These are phyloP conservation scores for Coecobrya sp. DNA, from an alignment of 2,888 invertebrate species.

Conservation along the genomic window DNA sequence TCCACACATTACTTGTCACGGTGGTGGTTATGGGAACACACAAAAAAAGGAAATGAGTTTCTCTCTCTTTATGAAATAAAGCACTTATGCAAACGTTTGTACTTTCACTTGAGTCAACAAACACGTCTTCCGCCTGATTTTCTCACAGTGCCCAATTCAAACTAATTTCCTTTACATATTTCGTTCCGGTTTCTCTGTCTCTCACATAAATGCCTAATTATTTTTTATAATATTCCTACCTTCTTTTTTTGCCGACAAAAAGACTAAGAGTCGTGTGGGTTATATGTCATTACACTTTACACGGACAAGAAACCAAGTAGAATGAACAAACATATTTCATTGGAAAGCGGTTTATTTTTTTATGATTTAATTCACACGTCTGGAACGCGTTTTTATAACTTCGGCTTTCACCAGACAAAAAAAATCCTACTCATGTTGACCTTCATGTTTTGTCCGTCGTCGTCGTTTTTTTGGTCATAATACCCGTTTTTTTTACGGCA, in stretches of 20 bases:
- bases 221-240: too few species aligned
- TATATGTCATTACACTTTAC: too few species aligned
- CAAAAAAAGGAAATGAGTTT: not conserved
- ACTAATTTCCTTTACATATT: constrained; percentile 29
- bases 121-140: constrained; percentile 33
- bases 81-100: constrained; percentile 23
- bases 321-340: too few species aligned
- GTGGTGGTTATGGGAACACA: not conserved
- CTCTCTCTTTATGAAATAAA: not conserved
- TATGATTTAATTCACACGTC: constrained; percentile 35
- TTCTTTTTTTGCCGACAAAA: too few species aligned
- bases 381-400: too few species aligned
- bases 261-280: too few species aligned
- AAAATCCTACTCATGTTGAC: constrained; percentile 37
- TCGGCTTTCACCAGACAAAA: too few species aligned
- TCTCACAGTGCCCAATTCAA: constrained; percentile 40
- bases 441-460: too few species aligned
- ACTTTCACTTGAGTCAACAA: constrained; percentile 17
- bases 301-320: too few species aligned
- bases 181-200: not conserved
- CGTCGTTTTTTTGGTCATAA: not conserved
- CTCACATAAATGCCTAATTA: not conserved
- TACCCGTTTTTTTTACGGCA: not conserved
- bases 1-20: not conserved
- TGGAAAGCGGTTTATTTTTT: not conserved